Base-by-base conservation (phyloP, 2,113 vertebrate species). In the Origma solitaria region DNA sequence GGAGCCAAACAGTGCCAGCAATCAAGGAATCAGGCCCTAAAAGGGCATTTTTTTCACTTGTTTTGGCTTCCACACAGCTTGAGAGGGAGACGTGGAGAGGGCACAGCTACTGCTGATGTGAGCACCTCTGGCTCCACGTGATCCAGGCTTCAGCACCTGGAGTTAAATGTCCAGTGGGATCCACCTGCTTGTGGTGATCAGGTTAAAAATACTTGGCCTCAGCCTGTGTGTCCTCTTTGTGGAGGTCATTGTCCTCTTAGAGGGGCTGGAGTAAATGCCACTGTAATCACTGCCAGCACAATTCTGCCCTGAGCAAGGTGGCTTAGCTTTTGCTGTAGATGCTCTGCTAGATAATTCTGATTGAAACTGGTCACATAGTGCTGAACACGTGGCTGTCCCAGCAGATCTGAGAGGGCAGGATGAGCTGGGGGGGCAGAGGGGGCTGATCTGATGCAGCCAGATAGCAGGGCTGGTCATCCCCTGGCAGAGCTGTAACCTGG, bases 141-240 rank as follows among this genome's bases (percentile, higher is more conserved):
- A 33, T 49, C 33, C 60, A 54, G 82, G 51, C 58, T 72, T 25
- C 73, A 79, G 58, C 72, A 53, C n/a, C 51, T 58, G 51, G 20
- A 31, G 38, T 17, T 54, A 3, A 68, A 5, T 61, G 4, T 47
- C 19, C n/a, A 6, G 33, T 30, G 51, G 60, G 33, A 73, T 82
- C 21, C 77, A 5, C 58, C 44, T 72, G 50, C 27, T 50, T 25
- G 23, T 12, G 44, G 42, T 27, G 38, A 60, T 28, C 30, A 24
- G 35, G 44, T 60, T 88, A 68, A 45, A 94, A 95, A 71, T 81
- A 53, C 62, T 50, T 62, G 56, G 65, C 69, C 64, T 86, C 24
- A 4, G 1, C 42, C 38, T 70, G n/a, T 27, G 18, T 1, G 1
- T 93, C 62, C 62, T 68, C 15, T 56, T 31, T 22, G 42, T 82